These are phyloP conservation scores for Ochropleura leucogaster DNA, from an alignment of 2,888 invertebrate genomes.

Conservation along the genomic window DNA sequence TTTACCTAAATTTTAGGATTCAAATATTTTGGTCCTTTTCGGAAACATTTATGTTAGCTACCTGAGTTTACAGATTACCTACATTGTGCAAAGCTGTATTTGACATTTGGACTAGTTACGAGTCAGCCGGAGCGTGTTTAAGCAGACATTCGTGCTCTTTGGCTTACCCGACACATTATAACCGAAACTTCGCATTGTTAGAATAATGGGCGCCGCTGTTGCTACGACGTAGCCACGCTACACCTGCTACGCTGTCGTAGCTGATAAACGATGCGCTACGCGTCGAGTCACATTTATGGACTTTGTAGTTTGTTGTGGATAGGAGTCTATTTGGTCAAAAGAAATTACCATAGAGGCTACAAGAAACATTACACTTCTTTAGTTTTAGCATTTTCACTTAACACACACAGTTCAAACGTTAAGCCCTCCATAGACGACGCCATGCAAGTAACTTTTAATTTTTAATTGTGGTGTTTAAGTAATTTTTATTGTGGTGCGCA, in stretches of 20 bases:
- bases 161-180: constrained; percentile 27
- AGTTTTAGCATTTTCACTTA: not conserved
- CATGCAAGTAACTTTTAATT: not conserved
- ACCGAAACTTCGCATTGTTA: constrained; percentile 35
- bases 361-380: not conserved
- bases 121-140: constrained; percentile 20
- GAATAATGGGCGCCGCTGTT: constrained; percentile 35
- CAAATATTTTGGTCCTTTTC: constrained; percentile 14
- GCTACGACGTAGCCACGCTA: constrained; percentile 40
- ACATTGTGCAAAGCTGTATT: constrained; percentile 10
- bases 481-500: not conserved
- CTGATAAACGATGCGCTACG: constrained; percentile 42
- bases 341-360: not conserved
- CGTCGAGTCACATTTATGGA: constrained; percentile 34
- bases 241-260: constrained; percentile 47
- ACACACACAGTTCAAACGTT: not conserved
- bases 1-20: constrained; percentile 14
- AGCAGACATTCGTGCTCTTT: constrained; percentile 25
- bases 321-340: not conserved
- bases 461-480: no score
- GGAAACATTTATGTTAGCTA: not conserved
- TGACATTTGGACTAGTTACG: constrained; percentile 1
- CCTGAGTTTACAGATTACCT: not conserved
- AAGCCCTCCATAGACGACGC: no score
- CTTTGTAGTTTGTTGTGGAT: constrained; percentile 18